A percentile compares a stretch with the other conserved stretches of the same genome.
Evolutionary conservation across 2,888 invertebrate genomes (phyloP).

Genomic region (Ophraella communa): DNA sequence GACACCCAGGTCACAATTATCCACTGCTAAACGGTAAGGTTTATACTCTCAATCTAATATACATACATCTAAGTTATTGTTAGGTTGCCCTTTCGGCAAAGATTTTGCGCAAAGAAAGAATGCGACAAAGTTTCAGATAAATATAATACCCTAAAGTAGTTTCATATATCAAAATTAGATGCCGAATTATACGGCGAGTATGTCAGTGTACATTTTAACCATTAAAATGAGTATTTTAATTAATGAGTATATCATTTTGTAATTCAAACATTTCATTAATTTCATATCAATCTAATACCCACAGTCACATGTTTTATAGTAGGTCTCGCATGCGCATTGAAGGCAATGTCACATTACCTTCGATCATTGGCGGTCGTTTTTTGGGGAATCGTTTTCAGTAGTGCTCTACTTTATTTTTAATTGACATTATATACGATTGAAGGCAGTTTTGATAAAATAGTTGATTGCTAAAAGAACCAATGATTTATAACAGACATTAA

Average conservation of each 20-base stretch:
- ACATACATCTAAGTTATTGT: conserved; percentile 33
- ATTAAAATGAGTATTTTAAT: conserved; percentile 29
- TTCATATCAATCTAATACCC: conserved; percentile 31
- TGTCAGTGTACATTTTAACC: not conserved
- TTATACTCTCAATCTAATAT: not conserved
- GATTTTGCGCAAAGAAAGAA: conserved; percentile 32
- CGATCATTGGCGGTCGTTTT: conserved; percentile 25
- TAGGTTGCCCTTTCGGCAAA: conserved; percentile 33
- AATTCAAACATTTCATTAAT: conserved; percentile 28
- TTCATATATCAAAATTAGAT: conserved; percentile 18
- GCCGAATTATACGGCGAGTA: not conserved
- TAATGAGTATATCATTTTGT: conserved; percentile 32
- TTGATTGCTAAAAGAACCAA: not conserved
- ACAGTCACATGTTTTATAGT: conserved; percentile 49
- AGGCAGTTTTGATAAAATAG: not conserved
- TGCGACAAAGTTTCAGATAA: conserved; percentile 28
- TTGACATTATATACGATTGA: not conserved
- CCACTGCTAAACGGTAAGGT: conserved; percentile 77
- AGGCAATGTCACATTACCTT: conserved; percentile 33
- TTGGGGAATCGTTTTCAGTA: not conserved
- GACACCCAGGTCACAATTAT: conserved; percentile 82
- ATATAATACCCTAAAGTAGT: conserved; percentile 26
- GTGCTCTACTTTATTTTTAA: not conserved
- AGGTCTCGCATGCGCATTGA: conserved; percentile 41
- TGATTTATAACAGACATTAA: not conserved